Evolutionary conservation across 1,140 invertebrate genomes (phyloP).

Genomic region (Leptinotarsa lineolata): DNA sequence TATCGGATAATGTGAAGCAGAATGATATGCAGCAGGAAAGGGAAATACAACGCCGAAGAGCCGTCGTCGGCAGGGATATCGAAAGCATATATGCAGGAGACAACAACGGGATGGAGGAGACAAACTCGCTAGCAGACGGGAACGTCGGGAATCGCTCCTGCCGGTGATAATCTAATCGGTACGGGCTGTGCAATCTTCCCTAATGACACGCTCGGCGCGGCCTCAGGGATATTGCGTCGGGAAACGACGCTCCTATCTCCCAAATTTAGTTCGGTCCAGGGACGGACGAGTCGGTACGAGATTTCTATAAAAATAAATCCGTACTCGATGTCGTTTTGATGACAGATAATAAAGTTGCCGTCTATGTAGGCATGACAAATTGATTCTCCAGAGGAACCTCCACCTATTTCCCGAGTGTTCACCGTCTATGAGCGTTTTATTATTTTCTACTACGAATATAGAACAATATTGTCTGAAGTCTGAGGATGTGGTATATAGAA

Average conservation of each 20-base stretch:
- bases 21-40: constrained; percentile 1
- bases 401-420: too few species aligned
- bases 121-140: constrained; percentile 28
- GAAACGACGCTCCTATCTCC: constrained; percentile 4
- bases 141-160: constrained; percentile 22
- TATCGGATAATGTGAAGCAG: too few species aligned
- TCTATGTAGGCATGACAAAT: too few species aligned
- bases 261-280: neutral
- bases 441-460: too few species aligned
- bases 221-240: constrained; percentile 38
- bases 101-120: neutral
- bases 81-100: constrained; percentile 13
- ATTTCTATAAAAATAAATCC: too few species aligned
- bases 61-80: constrained; percentile 10
- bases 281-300: neutral
- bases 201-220: constrained; percentile 41
- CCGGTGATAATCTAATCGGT: constrained; percentile 42
- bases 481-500: too few species aligned
- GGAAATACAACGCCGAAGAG: constrained; percentile 10
- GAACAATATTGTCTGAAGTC: too few species aligned
- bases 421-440: too few species aligned
- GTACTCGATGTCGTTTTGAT: too few species aligned
- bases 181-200: constrained; percentile 38
- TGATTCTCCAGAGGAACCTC: too few species aligned
- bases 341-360: too few species aligned